Evolutionary conservation across 2,113 vertebrate species (phyloP).

Genomic region (Pantherophis guttatus): DNA sequence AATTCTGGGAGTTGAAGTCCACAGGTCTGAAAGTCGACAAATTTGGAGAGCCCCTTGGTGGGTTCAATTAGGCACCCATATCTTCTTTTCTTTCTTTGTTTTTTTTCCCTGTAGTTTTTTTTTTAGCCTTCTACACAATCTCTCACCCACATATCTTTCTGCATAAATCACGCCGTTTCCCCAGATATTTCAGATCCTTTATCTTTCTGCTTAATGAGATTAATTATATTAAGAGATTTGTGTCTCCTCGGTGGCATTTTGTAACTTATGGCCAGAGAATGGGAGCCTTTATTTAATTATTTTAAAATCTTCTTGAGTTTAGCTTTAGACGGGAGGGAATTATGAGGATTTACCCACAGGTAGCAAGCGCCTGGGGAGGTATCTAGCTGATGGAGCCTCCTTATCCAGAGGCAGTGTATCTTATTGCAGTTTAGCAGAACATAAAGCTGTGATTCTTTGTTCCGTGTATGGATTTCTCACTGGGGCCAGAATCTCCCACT

Average conservation of each 20-base stretch:
- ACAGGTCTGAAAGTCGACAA: not conserved
- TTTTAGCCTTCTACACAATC: slow-evolving; percentile 8
- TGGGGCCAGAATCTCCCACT: too few species aligned
- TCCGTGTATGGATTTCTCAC: not conserved
- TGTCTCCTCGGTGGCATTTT: not conserved
- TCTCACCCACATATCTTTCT: not conserved
- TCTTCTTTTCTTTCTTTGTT: not conserved
- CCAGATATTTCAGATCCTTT: rapidly evolving
- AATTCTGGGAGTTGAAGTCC: not conserved
- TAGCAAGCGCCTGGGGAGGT: too few species aligned
- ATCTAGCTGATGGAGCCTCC: not conserved
- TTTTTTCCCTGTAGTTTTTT: not conserved
- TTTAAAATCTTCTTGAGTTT: not conserved
- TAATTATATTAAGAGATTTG: slow-evolving; percentile 44
- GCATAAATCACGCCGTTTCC: not conserved
- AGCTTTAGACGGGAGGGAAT: not conserved
- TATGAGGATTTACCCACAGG: not conserved
- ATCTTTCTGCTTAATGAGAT: slow-evolving; percentile 41
- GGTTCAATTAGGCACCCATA: not conserved
- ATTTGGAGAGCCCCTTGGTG: not conserved
- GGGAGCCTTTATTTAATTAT: not conserved
- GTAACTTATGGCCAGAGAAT: not conserved
- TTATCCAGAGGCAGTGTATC: not conserved
- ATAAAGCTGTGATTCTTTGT: not conserved
- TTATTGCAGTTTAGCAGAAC: not conserved